phyloP scores from a whole-genome alignment of 1,140 invertebrate genomes.

The Hyposmocoma kahamanoa region DNA sequence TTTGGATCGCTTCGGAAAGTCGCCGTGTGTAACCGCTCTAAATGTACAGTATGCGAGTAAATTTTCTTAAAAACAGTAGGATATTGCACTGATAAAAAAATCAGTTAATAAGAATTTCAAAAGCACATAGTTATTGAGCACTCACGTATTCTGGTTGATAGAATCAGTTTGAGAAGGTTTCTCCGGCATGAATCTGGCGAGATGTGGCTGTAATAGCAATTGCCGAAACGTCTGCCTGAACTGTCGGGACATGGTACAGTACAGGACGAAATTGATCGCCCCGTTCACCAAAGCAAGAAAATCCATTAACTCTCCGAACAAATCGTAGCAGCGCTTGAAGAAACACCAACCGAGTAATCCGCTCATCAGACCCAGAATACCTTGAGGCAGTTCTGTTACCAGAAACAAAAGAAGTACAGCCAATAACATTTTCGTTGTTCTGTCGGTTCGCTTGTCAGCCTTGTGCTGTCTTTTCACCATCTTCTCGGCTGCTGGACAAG shows the following conservation, averaged over 20 bases:
- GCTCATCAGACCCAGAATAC: conserved; percentile 82
- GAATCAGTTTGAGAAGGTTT: conserved; percentile 53
- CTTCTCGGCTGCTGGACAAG: conserved; percentile 66
- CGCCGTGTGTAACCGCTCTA: too few relatives aligned
- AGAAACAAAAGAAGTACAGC: conserved; percentile 90
- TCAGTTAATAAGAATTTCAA: too few relatives aligned
- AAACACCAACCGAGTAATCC: conserved; percentile 83
- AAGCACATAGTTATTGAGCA: too few relatives aligned
- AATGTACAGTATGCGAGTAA: too few relatives aligned
- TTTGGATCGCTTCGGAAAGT: too few relatives aligned
- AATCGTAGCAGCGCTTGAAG: conserved; percentile 83
- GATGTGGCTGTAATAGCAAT: conserved; percentile 77
- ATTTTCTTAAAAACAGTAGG: too few relatives aligned
- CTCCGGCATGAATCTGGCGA: conserved; percentile 52
- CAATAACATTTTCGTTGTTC: conserved; percentile 92
- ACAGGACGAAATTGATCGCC: conserved; percentile 94
- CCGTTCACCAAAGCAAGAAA: conserved; percentile 93
- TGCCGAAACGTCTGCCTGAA: conserved; percentile 90
- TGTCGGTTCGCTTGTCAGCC: conserved; percentile 82
- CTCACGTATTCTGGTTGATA: conserved; percentile 61
- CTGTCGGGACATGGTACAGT: conserved; percentile 95
- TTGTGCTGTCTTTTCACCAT: conserved; percentile 73
- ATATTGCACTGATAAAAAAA: too few relatives aligned
- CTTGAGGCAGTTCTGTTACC: conserved; percentile 90
- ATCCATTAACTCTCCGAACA: conserved; percentile 93